A percentile compares a stretch with the other conserved stretches of the same genome.
phyloP scores from a whole-genome alignment of 2,797 vertebrate species.

The Octomys mimax region DNA sequence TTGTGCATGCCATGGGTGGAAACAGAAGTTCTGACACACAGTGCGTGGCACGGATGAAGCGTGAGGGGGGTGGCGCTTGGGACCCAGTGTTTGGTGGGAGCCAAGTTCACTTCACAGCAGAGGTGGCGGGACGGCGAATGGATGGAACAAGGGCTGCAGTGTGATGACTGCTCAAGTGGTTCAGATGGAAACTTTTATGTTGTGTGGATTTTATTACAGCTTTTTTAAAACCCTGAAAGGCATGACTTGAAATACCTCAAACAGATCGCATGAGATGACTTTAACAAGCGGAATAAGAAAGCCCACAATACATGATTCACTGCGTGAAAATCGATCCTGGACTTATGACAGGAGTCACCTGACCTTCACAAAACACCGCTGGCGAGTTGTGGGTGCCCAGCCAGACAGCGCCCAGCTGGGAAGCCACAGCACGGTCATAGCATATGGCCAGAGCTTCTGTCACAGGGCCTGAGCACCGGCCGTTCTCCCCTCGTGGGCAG shows the following conservation, averaged over 20 bases:
- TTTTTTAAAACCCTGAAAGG: background rate
- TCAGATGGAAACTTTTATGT: background rate
- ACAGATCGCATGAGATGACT: background rate
- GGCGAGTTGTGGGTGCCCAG: background rate
- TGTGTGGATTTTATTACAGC: background rate
- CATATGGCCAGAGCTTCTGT: background rate
- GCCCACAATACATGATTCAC: background rate
- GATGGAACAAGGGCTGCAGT: rapidly evolving
- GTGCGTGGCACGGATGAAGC: background rate
- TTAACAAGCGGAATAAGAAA: background rate
- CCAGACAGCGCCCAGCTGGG: rapidly evolving
- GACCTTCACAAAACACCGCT: background rate
- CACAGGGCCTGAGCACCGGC: background rate
- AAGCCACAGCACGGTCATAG: background rate
- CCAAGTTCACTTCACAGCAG: background rate
- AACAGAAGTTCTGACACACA: no score
- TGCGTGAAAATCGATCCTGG: background rate
- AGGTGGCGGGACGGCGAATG: background rate
- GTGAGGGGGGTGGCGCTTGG: background rate
- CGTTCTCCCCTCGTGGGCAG: background rate
- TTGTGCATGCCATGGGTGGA: no score
- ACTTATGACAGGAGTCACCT: background rate
- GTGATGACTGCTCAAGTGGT: background rate
- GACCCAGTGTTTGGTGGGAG: rapidly evolving
- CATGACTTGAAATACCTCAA: background rate